Base-by-base conservation (phyloP, 2,113 vertebrate genomes). In the Caranx ignobilis region DNA sequence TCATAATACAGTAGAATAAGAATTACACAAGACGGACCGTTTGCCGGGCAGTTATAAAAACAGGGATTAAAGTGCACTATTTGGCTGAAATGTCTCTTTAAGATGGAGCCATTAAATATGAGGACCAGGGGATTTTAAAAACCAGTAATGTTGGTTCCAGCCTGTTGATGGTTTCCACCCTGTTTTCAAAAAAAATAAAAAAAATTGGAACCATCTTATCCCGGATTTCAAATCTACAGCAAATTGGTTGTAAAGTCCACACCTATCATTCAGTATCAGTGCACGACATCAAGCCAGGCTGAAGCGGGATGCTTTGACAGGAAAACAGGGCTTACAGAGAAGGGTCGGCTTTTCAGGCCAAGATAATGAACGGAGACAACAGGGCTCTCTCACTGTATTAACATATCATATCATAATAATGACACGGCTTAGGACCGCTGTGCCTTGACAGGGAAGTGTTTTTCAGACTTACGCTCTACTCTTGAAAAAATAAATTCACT, bases 51-150 rank as follows among this genome's bases (percentile, higher is more conserved):
- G 62, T 73, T 84, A 75, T 66, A 79, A 67, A 85, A 86, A 78
- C 48, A 60, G 43, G 79, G 83, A 88, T 86, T 87, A 89, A 79
- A 79, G 73, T 73, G 75, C 54, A 83, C 70, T 74, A 57, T 79
- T 77, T 77, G 72, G 64, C 61, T 85, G 52, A 79, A 87, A 85
- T 43, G 45, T 19, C 65, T 77, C 71, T 88, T 89, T 74, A 65
- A 71, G 4, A 72, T 68, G 55, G 45, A 77, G 26, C 31, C 60
- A 86, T 89, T 89, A 84, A 80, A 89, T 77, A 69, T 66, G 54
- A 34, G 32, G 66, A 84, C 83, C 60, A 11, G 34, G 7, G 21
- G 55, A 54, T 60, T 86, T 68, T 62, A 60, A 56, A 71, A 71
- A 82, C n/a, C 63, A 67, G 78, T 56, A 32, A 64, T 69, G 76